Base-by-base conservation (phyloP, 2,113 vertebrate genomes). In the Uria lomvia region DNA sequence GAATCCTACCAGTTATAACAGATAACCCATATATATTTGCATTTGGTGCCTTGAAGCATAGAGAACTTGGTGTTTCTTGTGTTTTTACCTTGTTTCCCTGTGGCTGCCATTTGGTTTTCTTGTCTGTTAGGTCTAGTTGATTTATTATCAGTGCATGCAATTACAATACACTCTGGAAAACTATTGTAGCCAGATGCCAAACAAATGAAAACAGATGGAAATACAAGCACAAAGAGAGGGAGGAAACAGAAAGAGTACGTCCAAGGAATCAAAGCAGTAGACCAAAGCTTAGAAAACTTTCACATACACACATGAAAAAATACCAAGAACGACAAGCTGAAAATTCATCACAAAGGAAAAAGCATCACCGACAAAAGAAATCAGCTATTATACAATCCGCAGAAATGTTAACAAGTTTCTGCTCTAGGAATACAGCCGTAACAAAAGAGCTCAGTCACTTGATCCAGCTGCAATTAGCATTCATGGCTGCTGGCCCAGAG, bases 151-250 rank as follows among this genome's bases (percentile, higher is more conserved):
- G 87, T 95, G 95, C 83, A 95, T 97, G 94, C 96, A 97, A 97
- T 97, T 98, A 96, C 96, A 97, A 97, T 97, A 84, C 96, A 90
- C 68, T 63, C 78, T 89, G 72, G 97, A 94, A 97, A 97, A 97
- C 91, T 94, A 88, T 90, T 96, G 90, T 76, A 94, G 86, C 91
- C 91, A 97, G 97, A 96, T 97, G 96, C 96, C 92, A 97, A 97
- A 96, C 86, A 97, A 97, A 96, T 97, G 92, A 97, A 98, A 97
- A 97, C 96, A 98, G 97, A 97, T 97, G 96, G 97, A 94, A 95
- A 75, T 94, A 75, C 93, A 97, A 97, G 92, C 72, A 91, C 82
- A 90, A 96, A 86, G 76, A 91, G 49, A 11, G 12, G 40, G 53
- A 84, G 26, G 59, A 88, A 85, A 83, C 47, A 80, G 86, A 95